These are phyloP conservation scores for Pseudorhombus dupliciocellatus DNA, from an alignment of 2,113 vertebrate genomes.

Conservation along the genomic window DNA sequence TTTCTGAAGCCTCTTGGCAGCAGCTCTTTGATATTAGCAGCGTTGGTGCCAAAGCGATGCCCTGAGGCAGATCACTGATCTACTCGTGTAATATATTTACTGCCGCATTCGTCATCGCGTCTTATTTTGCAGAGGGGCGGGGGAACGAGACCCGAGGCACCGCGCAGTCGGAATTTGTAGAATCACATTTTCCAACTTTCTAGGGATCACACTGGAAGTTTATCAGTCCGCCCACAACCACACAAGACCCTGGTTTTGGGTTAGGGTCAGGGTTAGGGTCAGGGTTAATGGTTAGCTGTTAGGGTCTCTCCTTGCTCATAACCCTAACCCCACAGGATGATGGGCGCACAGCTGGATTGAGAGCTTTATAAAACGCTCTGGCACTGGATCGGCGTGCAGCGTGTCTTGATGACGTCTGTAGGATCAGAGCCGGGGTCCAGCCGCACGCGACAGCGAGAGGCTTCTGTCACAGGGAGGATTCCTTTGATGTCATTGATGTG, in stretches of 20 bases:
- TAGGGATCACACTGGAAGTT: slow-evolving; percentile 5
- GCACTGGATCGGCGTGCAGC: too few relatives aligned
- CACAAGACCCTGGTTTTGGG: too few relatives aligned
- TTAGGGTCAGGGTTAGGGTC: too few relatives aligned
- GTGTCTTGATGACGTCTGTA: neutral
- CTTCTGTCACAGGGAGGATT: neutral
- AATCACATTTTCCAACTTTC: slow-evolving; percentile 3
- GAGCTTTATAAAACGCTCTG: too few relatives aligned
- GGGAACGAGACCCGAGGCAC: neutral
- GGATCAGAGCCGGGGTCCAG: neutral
- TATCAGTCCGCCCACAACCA: too few relatives aligned
- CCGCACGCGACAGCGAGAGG: neutral
- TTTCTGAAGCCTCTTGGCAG: slow-evolving; percentile 28
- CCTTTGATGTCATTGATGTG: neutral
- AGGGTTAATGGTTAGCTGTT: too few relatives aligned
- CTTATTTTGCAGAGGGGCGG: slow-evolving; percentile 2
- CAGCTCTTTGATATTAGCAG: slow-evolving; percentile 42
- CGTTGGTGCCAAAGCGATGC: slow-evolving; percentile 15
- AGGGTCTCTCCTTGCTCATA: too few relatives aligned
- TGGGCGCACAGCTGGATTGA: too few relatives aligned
- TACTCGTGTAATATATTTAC: slow-evolving; percentile 14
- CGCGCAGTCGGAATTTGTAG: slow-evolving; percentile 7
- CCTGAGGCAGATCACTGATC: slow-evolving; percentile 27
- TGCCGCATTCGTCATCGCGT: slow-evolving; percentile 33
- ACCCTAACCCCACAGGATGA: too few relatives aligned